Conservation (phyloP, 2,797 vertebrate species). For the Thamnophis elegans region DNA sequence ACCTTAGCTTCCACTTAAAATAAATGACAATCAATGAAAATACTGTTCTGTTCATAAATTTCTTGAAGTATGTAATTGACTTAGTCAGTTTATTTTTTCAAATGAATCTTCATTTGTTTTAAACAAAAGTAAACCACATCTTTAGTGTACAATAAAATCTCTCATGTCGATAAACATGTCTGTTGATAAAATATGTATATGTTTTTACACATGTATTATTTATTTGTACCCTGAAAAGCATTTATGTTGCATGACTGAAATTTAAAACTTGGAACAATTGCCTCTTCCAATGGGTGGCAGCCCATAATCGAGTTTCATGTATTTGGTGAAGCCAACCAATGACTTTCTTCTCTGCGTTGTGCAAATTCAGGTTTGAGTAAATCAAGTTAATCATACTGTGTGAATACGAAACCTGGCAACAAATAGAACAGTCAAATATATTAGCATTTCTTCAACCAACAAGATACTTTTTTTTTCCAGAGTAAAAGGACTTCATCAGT, state of each 20-base stretch:
- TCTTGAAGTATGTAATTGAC: not conserved
- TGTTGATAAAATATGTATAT: not conserved
- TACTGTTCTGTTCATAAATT: not conserved
- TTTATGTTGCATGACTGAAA: not conserved
- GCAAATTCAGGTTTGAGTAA: not conserved
- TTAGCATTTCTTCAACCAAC: not conserved
- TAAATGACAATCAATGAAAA: not conserved
- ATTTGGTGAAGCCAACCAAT: not conserved
- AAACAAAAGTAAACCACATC: not conserved
- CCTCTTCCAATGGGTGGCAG: not conserved
- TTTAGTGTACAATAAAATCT: not conserved
- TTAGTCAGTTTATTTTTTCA: not conserved
- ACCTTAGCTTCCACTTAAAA: not conserved
- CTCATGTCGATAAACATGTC: no score
- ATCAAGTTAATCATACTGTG: not conserved
- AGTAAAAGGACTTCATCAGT: slow-evolving; percentile 55
- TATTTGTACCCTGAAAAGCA: not conserved
- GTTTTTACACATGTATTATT: not conserved
- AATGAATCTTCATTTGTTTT: not conserved
- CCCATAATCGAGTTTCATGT: not conserved
- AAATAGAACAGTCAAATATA: not conserved
- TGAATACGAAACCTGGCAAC: not conserved
- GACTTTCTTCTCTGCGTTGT: not conserved
- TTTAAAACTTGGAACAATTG: not conserved
- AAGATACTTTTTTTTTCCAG: slow-evolving; percentile 40